Percentiles rank a stretch among this genome's conserved stretches.
These are phyloP conservation scores for Chrysolina haemoptera DNA, from an alignment of 2,888 invertebrate species.

Conservation along the genomic window DNA sequence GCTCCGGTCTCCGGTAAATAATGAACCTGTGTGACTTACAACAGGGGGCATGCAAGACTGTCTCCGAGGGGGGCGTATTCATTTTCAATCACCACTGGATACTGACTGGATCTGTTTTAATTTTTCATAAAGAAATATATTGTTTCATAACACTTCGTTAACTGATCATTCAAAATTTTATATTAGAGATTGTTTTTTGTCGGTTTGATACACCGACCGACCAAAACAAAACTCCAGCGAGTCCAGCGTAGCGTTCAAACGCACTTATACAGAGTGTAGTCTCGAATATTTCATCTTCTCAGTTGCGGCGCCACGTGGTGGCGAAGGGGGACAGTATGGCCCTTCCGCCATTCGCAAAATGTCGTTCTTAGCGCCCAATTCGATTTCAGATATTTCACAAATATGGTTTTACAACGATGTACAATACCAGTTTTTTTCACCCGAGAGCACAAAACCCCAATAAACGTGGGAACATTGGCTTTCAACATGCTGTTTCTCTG, in stretches of 20 bases:
- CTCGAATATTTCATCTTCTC: too few species aligned
- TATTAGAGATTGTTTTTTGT: constrained; percentile 33
- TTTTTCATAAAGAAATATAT: constrained; percentile 68
- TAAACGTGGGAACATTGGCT: too few species aligned
- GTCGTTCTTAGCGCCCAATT: too few species aligned
- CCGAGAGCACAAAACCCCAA: too few species aligned
- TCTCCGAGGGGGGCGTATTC: constrained; percentile 68
- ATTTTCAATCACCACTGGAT: constrained; percentile 71
- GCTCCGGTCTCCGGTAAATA: constrained; percentile 67
- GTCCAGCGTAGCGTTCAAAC: background rate
- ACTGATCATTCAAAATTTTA: constrained; percentile 47
- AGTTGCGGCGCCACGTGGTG: too few species aligned
- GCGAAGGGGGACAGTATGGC: too few species aligned
- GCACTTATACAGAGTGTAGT: background rate
- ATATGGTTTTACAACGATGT: too few species aligned
- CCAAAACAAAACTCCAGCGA: constrained; percentile 2
- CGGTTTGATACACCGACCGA: background rate
- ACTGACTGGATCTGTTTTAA: constrained; percentile 68
- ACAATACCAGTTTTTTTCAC: too few species aligned
- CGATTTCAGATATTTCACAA: too few species aligned
- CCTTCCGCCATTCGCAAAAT: too few species aligned
- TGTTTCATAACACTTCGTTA: constrained; percentile 66
- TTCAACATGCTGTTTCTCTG: too few species aligned
- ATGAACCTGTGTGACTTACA: constrained; percentile 68
- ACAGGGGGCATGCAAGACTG: constrained; percentile 66